Conservation (phyloP, 1,140 invertebrate genomes). For the Acromyrmex echinatior region DNA sequence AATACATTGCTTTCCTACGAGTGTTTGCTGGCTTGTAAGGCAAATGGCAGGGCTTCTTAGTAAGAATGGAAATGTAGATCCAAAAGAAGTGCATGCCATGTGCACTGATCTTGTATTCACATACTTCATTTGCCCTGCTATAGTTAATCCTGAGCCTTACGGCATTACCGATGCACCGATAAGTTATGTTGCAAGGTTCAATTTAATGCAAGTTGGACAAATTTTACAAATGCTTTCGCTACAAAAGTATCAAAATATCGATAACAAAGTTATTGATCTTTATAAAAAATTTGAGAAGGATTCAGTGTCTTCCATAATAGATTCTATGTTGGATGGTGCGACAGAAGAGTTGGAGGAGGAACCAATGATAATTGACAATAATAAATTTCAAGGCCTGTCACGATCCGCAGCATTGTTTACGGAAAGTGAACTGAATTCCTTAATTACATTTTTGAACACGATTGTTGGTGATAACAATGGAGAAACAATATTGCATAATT, state of each 20-base stretch:
- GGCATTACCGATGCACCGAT: conserved; percentile 98
- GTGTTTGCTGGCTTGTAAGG: conserved; percentile 92
- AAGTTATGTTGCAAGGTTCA: conserved; percentile 95
- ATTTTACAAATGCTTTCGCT: conserved; percentile 97
- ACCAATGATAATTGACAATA: conserved; percentile 87
- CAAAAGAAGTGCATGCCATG: conserved; percentile 92
- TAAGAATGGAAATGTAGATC: conserved; percentile 88
- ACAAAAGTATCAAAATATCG: conserved; percentile 93
- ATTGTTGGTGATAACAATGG: conserved; percentile 68
- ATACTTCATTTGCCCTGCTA: conserved; percentile 98
- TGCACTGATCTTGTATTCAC: conserved; percentile 97
- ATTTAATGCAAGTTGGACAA: conserved; percentile 96
- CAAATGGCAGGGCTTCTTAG: conserved; percentile 91
- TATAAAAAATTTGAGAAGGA: conserved; percentile 93
- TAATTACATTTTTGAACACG: conserved; percentile 88
- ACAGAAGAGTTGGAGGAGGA: conserved; percentile 88
- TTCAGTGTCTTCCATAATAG: conserved; percentile 91
- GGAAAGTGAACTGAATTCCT: conserved; percentile 89
- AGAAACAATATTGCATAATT: conserved; percentile 52
- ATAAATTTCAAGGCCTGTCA: conserved; percentile 88
- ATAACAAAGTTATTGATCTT: conserved; percentile 91
- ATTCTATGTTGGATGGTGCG: conserved; percentile 89
- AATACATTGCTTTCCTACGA: conserved; percentile 96
- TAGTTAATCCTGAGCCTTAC: conserved; percentile 98
- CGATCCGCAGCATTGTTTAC: conserved; percentile 90